A percentile compares a stretch with the other conserved stretches of the same genome.
Evolutionary conservation across 2,888 invertebrate species (phyloP).

Genomic region (Cheilosia variabilis): DNA sequence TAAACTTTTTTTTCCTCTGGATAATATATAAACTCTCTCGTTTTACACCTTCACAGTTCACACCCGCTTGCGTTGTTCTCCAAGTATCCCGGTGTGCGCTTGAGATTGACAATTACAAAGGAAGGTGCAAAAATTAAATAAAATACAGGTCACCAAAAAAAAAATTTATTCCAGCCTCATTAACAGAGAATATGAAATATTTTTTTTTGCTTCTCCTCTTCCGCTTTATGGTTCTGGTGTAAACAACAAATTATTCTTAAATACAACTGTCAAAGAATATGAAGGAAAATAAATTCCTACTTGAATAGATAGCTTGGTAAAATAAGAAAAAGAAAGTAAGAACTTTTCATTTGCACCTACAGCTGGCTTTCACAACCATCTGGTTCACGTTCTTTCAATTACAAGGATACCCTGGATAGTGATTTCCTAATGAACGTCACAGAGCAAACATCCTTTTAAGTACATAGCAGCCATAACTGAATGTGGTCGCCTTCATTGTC

Average conservation of each 20-base stretch:
- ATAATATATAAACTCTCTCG: not conserved
- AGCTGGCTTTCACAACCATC: slow-evolving; percentile 20
- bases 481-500: not conserved
- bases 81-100: slow-evolving; percentile 2
- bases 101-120: not conserved
- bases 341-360: slow-evolving; percentile 33
- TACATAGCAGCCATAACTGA: not conserved
- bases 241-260: slow-evolving; percentile 28
- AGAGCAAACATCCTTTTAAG: slow-evolving; percentile 1
- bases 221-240: slow-evolving; percentile 32
- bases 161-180: slow-evolving; percentile 57
- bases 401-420: slow-evolving; percentile 39
- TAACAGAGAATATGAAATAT: slow-evolving; percentile 65
- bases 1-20: not conserved
- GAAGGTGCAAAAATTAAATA: slow-evolving; percentile 43
- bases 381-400: slow-evolving; percentile 42
- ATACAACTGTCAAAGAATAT: slow-evolving; percentile 56
- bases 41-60: slow-evolving; percentile 40
- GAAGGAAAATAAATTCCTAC: slow-evolving; percentile 27
- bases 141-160: slow-evolving; percentile 61
- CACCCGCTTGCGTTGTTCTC: slow-evolving; percentile 53
- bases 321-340: slow-evolving; percentile 15
- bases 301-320: slow-evolving; percentile 59
- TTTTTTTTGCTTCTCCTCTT: slow-evolving; percentile 36
- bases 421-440: slow-evolving; percentile 50